Evolutionary conservation across 2,797 vertebrate species (phyloP), one percentile per base, ranked within the genome.

Genomic region (Anguilla marmorata): DNA sequence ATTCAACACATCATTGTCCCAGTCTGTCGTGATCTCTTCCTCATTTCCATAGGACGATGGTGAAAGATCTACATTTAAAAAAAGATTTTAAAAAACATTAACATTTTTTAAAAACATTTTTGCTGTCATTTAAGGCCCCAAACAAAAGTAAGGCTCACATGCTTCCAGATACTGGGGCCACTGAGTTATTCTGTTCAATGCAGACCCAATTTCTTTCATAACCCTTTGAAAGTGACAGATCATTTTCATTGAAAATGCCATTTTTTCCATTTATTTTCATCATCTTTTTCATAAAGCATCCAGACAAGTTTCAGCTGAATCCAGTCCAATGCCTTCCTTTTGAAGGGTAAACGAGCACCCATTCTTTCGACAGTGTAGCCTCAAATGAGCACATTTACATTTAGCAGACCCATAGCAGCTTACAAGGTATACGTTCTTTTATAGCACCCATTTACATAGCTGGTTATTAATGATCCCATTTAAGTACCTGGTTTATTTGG

Each of bases 1-100:
- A 19, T 94, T 93, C 14, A 97, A 97, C 41, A 97, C 90, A 0
- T 92, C 88, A 0, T 88, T 76, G 11, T 92, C 90, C 95, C 95
- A 97, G 0, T 96, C 96, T 0, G 92, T 87, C 60, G 93, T 9
- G 14, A 9, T 90, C 0, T 93, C 92, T 7, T 69, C 60, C 2
- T 9, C 0, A 3, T 33, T 0, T 4, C 74, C 0, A 6, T 21
- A 89, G 0, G 48, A 0, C 2, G 89, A 69, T 3, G 87, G 88
- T 80, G 48, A 72, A 14, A 72, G 27, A 14, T 50, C 85, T 86
- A 80, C n/a, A 89, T 30, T n/a, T 14, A 7, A 50, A 37, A 88
- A 90, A 6, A 86, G 50, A 84, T 45, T 45, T 45, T 45, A 56
- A 2, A 72, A 84, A 1, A 27, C 45, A 74, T 0, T 48, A n/a